phyloP scores from a whole-genome alignment of 37 sponge, comb jelly and placozoan genomes.

The Hormiphora californensis region DNA sequence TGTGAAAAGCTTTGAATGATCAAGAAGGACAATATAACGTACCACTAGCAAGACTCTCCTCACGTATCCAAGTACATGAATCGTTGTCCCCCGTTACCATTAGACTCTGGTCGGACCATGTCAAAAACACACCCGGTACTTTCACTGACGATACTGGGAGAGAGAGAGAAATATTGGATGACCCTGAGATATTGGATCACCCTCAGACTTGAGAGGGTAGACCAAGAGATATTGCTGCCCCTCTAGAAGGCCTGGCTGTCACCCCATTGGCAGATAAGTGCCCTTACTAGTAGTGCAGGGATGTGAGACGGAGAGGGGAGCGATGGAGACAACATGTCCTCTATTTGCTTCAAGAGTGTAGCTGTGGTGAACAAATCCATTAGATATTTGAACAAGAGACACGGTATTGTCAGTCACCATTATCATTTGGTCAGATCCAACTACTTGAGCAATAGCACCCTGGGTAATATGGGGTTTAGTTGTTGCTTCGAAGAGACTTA shows the following conservation, averaged over 20 bases:
- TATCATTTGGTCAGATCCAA: slow-evolving; percentile 27
- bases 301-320: neutral
- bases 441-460: neutral
- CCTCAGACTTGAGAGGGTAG: neutral
- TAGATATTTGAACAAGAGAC: slow-evolving; percentile 32
- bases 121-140: slow-evolving; percentile 4
- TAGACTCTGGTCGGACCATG: neutral
- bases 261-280: neutral
- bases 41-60: slow-evolving; percentile 44
- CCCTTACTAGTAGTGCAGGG: slow-evolving; percentile 9
- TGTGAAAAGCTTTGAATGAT: neutral
- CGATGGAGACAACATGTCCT: neutral
- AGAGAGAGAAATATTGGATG: neutral
- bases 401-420: slow-evolving; percentile 18
- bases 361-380: slow-evolving; percentile 16
- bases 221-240: neutral
- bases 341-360: neutral
- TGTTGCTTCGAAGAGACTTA: too few species aligned
- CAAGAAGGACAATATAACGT: neutral
- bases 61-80: slow-evolving; percentile 28
- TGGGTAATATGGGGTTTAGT: neutral
- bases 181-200: neutral
- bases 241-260: neutral
- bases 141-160: slow-evolving; percentile 7
- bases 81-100: neutral